These are phyloP conservation scores for Perca fluviatilis DNA, from an alignment of 2,113 vertebrate species.

Conservation along the genomic window DNA sequence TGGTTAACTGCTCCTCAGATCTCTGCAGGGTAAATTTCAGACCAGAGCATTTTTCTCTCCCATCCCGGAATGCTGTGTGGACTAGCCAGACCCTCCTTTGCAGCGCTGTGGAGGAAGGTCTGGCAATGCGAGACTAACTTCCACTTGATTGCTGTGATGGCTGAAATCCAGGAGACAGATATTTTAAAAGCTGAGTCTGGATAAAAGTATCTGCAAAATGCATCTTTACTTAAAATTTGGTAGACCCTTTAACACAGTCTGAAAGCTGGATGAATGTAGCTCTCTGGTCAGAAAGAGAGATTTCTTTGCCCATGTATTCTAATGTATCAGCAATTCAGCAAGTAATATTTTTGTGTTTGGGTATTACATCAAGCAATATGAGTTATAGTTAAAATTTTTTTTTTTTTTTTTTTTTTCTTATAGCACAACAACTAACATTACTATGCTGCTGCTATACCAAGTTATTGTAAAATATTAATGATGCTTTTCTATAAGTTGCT, in stretches of 20 bases:
- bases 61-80: no score
- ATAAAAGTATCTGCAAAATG: neutral
- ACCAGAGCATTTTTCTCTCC: no score
- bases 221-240: neutral
- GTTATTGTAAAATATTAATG: conserved; percentile 53
- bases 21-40: no score
- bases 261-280: neutral
- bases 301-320: neutral
- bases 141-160: neutral
- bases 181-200: neutral
- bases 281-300: neutral
- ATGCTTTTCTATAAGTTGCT: conserved; percentile 29
- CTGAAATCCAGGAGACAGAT: neutral
- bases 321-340: neutral
- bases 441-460: neutral
- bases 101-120: no score
- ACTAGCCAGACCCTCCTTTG: no score
- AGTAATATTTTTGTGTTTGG: neutral
- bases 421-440: no score
- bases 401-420: no score
- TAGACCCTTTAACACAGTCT: neutral
- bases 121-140: no score
- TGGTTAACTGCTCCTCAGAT: no score
- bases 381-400: no score
- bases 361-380: neutral